Evolutionary conservation across 2,113 vertebrate species (phyloP).

Genomic region (Rhipidura dahli): DNA sequence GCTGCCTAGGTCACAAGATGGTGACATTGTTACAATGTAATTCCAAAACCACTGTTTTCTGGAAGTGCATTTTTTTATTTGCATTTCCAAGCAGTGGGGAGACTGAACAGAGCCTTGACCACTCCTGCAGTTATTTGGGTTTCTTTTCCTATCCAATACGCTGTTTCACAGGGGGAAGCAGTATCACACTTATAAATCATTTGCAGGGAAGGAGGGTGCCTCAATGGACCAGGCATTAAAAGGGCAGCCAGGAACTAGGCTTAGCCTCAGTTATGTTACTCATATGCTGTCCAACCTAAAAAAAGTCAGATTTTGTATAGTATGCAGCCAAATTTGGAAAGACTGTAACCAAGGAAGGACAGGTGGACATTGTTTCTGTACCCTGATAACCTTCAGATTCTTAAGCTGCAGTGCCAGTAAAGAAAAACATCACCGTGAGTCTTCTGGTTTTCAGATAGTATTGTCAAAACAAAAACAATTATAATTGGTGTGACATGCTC

Average conservation of each 20-base stretch:
- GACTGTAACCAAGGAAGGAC: background rate
- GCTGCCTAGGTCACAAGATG: background rate
- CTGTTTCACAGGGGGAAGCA: background rate
- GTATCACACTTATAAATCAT: background rate
- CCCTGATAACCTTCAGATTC: background rate
- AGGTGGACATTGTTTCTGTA: background rate
- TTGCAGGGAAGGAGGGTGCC: background rate
- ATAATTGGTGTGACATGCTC: background rate
- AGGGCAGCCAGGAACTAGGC: background rate
- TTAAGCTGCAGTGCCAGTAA: background rate
- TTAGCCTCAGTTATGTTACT: background rate
- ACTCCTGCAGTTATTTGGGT: background rate
- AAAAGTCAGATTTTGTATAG: background rate
- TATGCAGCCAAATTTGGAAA: background rate
- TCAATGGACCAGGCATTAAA: fast-evolving
- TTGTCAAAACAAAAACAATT: background rate
- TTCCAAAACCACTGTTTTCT: background rate
- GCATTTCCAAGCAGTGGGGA: background rate
- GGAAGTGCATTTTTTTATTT: background rate
- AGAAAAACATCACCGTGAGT: background rate
- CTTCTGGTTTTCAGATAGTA: background rate
- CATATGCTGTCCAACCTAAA: background rate
- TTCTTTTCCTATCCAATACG: background rate
- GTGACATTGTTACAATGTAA: background rate
- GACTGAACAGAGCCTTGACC: background rate